phyloP scores from a whole-genome alignment of 2,888 invertebrate species.

The Acrobasis consociella region DNA sequence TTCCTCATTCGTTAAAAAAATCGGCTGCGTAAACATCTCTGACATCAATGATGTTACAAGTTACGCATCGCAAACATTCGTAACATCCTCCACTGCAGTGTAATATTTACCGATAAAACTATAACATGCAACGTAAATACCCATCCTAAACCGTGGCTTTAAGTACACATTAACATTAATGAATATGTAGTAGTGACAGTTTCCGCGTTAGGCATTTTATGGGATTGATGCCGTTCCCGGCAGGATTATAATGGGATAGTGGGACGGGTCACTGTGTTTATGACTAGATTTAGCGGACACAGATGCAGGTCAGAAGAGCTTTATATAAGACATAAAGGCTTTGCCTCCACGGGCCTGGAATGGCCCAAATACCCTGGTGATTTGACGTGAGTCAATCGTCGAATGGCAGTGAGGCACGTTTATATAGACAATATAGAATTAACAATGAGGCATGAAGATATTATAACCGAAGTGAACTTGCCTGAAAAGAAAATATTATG shows the following conservation, averaged over 20 bases:
- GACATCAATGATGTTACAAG: neutral
- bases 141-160: conserved; percentile 9
- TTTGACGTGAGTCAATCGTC: no score
- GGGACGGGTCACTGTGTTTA: neutral
- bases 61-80: neutral
- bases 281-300: neutral
- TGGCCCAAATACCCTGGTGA: no score
- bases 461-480: no score
- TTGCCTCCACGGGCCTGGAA: no score
- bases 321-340: no score
- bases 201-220: neutral
- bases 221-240: neutral
- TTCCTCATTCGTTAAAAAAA: no score
- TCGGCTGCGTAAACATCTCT: no score
- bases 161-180: conserved; percentile 20
- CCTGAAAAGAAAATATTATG: no score
- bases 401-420: no score
- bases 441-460: no score
- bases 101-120: neutral
- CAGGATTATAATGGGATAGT: neutral
- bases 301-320: no score
- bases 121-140: neutral
- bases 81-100: neutral
- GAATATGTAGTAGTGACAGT: conserved; percentile 18
- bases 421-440: no score